phyloP scores from a whole-genome alignment of 2,888 invertebrate genomes.

The Oconnorella tubifera region DNA sequence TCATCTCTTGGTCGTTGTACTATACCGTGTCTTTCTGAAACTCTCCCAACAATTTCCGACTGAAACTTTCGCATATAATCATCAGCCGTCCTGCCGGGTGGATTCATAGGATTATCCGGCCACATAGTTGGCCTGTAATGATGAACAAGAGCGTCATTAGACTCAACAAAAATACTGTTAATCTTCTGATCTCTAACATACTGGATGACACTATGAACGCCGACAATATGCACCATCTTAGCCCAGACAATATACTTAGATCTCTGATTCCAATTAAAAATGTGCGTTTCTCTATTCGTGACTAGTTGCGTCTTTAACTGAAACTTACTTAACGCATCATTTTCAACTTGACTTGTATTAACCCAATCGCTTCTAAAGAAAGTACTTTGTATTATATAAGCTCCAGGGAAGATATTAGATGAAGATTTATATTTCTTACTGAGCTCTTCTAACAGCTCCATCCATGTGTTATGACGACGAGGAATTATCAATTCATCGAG shows the following conservation, averaged over 20 bases:
- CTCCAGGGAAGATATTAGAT: conserved; percentile 62
- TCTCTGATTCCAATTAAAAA: conserved; percentile 72
- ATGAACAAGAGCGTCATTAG: conserved; percentile 14
- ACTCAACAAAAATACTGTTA: not conserved
- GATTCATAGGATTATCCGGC: not conserved
- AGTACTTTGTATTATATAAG: conserved; percentile 81
- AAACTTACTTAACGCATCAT: conserved; percentile 28
- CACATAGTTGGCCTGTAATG: conserved; percentile 15
- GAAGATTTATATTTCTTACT: not conserved
- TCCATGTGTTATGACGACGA: conserved; percentile 20
- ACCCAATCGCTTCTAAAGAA: conserved; percentile 56
- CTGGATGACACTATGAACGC: conserved; percentile 12
- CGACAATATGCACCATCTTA: conserved; percentile 9
- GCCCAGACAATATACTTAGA: conserved; percentile 68
- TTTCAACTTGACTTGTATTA: not conserved
- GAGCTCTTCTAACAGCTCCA: conserved; percentile 11
- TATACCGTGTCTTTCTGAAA: not conserved
- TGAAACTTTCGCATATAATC: conserved; percentile 7
- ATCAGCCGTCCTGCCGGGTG: not conserved
- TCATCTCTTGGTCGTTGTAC: too few relatives aligned
- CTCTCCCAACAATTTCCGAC: conserved; percentile 1
- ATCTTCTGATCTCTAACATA: conserved; percentile 7
- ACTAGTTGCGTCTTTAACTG: conserved; percentile 54
- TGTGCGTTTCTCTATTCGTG: conserved; percentile 73
- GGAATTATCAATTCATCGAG: conserved; percentile 34